Evolutionary conservation across 2,888 invertebrate genomes (phyloP), one percentile per base, ranked within the genome.

Genomic region (Microdon myrmicae): DNA sequence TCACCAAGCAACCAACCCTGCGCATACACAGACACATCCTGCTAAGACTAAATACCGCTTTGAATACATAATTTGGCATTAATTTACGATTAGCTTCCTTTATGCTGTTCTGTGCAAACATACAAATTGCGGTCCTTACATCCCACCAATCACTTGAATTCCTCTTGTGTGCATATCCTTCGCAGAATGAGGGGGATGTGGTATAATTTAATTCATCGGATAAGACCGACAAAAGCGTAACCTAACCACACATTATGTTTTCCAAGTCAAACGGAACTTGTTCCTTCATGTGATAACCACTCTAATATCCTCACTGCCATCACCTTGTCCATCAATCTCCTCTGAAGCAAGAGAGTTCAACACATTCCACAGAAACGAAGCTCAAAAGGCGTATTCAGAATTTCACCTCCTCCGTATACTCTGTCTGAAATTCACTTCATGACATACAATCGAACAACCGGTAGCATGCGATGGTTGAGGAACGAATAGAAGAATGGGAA

Each of bases 211-310:
- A 64, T 64, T 58, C 51, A 43, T 56, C 45, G 51, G 56, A 64
- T 64, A 53, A 61, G 34, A 51, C 53, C 51, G 38, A 64, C 58
- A 64, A 64, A 64, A 64, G 64, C 64, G 64, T 64, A 58, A 64
- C 64, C 64, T 58, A 58, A 64, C 64, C 64, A 58, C 64, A 64
- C 64, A 64, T 64, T 64, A 64, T 64, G 58, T 58, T 64, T 64
- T 47, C 58, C 43, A 64, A 64, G 64, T 64, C 64, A 64, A 64
- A 58, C 58, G 51, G 47, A 64, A 58, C 58, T 64, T 64, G 64
- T 58, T 64, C 64, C 43, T 64, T 47, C 47, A 53, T 53, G 58
- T 58, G 64, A 64, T 47, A 56, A 53, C 51, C 53, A 58, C n/a
- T n/a, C n/a, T n/a, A n/a, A n/a, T n/a, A n/a, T n/a, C n/a, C n/a